phyloP scores from a whole-genome alignment of 2,113 vertebrate genomes.

The Phalacrocorax pelagicus region DNA sequence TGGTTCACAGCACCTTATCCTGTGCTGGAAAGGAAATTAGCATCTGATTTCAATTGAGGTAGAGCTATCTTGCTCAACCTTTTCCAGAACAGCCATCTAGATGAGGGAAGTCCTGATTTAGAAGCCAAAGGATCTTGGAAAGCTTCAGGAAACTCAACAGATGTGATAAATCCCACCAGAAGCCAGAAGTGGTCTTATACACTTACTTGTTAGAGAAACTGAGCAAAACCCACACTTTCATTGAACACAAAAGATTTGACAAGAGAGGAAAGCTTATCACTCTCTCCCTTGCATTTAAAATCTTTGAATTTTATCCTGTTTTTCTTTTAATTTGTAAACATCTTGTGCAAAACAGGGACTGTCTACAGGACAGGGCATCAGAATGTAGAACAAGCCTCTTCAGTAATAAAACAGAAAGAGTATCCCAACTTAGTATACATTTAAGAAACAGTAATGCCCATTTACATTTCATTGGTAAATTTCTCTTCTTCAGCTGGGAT shows the following conservation, averaged over 20 bases:
- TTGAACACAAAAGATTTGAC: background rate
- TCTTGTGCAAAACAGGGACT: background rate
- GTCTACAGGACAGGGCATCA: background rate
- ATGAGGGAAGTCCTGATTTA: background rate
- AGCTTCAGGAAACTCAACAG: background rate
- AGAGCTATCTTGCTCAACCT: background rate
- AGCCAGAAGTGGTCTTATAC: background rate
- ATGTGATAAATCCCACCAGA: background rate
- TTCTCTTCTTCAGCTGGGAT: background rate
- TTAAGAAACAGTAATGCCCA: background rate
- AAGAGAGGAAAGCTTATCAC: background rate
- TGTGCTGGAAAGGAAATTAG: background rate
- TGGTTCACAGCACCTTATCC: background rate
- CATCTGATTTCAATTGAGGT: background rate
- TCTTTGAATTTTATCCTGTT: background rate
- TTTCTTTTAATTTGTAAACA: background rate
- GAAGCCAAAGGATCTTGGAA: background rate
- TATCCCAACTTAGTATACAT: background rate
- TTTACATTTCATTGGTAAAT: background rate
- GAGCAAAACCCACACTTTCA: background rate
- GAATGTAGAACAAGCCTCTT: background rate
- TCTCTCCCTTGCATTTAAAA: background rate
- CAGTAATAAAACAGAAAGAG: background rate
- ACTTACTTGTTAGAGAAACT: background rate
- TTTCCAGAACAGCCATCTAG: background rate